These are phyloP conservation scores for Sisyra terminalis DNA, from an alignment of 2,888 invertebrate genomes.

Conservation along the genomic window DNA sequence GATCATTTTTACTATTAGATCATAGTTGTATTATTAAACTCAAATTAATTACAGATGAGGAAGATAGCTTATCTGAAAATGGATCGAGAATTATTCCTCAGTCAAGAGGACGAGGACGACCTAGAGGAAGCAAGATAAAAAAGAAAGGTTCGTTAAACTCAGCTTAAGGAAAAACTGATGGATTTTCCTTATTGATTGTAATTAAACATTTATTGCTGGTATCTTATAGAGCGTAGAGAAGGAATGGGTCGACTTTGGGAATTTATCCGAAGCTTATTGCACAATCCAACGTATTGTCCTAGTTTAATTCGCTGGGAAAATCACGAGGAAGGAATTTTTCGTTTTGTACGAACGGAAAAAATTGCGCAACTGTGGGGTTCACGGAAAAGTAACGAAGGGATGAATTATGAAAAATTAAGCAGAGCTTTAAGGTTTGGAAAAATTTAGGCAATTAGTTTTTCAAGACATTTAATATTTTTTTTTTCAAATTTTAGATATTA, in stretches of 20 bases:
- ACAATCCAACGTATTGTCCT: conserved; percentile 60
- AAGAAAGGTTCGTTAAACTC: no score
- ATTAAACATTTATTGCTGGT: no score
- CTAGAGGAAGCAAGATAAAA: no score
- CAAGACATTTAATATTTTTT: background rate
- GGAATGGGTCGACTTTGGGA: conserved; percentile 46
- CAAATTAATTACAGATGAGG: no score
- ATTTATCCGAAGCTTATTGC: conserved; percentile 67
- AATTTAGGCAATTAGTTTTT: conserved; percentile 4
- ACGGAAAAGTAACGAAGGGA: conserved; percentile 68
- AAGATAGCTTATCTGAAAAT: no score
- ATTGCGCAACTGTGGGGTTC: conserved; percentile 79
- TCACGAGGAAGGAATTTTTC: conserved; percentile 65
- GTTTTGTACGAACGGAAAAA: conserved; percentile 73
- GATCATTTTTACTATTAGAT: no score
- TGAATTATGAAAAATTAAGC: conserved; percentile 88
- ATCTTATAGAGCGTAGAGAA: no score
- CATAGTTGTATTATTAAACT: no score
- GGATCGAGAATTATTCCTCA: no score
- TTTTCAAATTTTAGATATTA: conserved; percentile 41
- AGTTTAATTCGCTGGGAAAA: conserved; percentile 80
- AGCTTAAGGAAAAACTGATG: no score
- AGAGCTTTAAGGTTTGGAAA: conserved; percentile 58
- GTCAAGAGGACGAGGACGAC: no score
- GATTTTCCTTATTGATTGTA: no score